Conservation (phyloP, 2,797 vertebrate species). For the Percopsis omiscomaycus region DNA sequence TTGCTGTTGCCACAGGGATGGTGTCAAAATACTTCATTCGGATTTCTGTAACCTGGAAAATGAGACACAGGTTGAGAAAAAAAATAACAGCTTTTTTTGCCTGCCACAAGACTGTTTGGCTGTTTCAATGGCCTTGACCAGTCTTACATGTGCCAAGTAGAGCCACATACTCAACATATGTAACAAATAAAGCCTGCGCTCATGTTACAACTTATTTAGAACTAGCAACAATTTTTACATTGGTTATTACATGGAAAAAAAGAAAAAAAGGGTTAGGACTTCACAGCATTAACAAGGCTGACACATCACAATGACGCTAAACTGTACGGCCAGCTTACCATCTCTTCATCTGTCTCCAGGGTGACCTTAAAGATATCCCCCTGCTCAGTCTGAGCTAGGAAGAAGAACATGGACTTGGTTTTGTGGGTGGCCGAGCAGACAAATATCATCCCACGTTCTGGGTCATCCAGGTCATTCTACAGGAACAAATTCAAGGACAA, state of each 20-base stretch:
- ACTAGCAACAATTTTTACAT: too few species aligned
- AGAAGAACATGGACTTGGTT: slow-evolving; percentile 99
- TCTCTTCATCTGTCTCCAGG: slow-evolving; percentile 97
- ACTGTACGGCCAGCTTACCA: slow-evolving; percentile 78
- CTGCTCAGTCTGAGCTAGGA: slow-evolving; percentile 97
- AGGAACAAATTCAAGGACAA: background rate
- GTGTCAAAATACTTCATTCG: slow-evolving; percentile 98
- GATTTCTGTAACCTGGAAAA: slow-evolving; percentile 92
- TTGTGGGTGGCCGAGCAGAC: slow-evolving; percentile 99
- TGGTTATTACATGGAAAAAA: too few species aligned
- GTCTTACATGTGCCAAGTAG: too few species aligned
- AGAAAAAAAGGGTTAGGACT: too few species aligned
- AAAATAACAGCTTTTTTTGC: too few species aligned
- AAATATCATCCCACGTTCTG: slow-evolving; percentile 98
- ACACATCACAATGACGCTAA: too few species aligned
- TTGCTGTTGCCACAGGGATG: slow-evolving; percentile 93
- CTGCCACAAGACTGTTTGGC: too few species aligned
- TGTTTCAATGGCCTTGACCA: too few species aligned
- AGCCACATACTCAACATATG: too few species aligned
- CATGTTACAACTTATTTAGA: too few species aligned
- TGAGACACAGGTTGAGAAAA: slow-evolving; percentile 3
- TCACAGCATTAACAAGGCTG: too few species aligned
- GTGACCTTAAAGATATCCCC: slow-evolving; percentile 99
- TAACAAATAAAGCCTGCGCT: too few species aligned
- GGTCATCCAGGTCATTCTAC: slow-evolving; percentile 97